Evolutionary conservation across 2,888 invertebrate species (phyloP).

Genomic region (Deilephila elpenor): DNA sequence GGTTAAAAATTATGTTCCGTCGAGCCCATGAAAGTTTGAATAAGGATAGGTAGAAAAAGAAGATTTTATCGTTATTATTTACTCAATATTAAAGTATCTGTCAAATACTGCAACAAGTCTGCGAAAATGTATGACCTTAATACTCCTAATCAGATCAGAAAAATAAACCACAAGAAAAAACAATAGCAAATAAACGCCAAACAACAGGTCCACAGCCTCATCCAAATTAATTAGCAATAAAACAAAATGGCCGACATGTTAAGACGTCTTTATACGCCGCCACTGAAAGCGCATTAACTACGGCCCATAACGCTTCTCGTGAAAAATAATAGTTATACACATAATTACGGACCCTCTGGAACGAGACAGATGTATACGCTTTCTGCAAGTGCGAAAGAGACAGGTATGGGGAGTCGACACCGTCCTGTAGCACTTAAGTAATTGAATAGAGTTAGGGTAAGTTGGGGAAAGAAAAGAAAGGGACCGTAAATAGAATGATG

Average conservation of each 20-base stretch:
- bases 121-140: too few species aligned
- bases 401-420: constrained; percentile 55
- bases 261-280: constrained; percentile 59
- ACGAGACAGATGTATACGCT: constrained; percentile 46
- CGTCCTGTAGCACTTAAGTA: constrained; percentile 78
- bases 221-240: constrained; percentile 70
- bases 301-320: constrained; percentile 75
- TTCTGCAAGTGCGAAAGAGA: constrained; percentile 54
- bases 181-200: background rate
- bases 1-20: too few species aligned
- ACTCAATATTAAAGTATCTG: too few species aligned
- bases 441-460: constrained; percentile 77
- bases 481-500: constrained; percentile 29
- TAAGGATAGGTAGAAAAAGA: too few species aligned
- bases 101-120: too few species aligned
- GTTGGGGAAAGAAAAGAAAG: constrained; percentile 57
- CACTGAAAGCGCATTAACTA: constrained; percentile 72
- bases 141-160: background rate
- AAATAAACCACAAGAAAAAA: background rate
- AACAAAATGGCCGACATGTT: constrained; percentile 47
- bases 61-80: too few species aligned
- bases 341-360: constrained; percentile 74
- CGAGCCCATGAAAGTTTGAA: too few species aligned
- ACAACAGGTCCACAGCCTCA: constrained; percentile 49
- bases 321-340: constrained; percentile 82